Evolutionary conservation across 2,113 vertebrate genomes (phyloP).

Genomic region (Hiodon tergisus): DNA sequence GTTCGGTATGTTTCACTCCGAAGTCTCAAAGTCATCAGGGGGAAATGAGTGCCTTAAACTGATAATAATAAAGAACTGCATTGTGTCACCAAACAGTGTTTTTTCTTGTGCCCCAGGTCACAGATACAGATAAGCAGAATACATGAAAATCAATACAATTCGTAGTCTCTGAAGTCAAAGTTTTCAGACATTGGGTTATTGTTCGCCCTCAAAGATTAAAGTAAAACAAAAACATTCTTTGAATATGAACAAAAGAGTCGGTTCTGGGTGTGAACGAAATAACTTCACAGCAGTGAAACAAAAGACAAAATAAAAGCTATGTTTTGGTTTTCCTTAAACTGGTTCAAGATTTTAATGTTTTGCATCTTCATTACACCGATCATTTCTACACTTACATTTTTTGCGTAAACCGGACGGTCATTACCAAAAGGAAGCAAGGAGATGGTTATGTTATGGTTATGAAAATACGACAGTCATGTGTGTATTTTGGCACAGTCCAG

Average conservation of each 20-base stretch:
- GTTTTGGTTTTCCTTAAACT: too few species aligned
- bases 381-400: too few species aligned
- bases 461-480: slow-evolving; percentile 51
- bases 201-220: neutral
- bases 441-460: slow-evolving; percentile 44
- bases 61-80: neutral
- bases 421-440: too few species aligned
- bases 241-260: too few species aligned
- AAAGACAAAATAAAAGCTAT: too few species aligned
- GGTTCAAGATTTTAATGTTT: too few species aligned
- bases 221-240: too few species aligned
- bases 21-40: neutral
- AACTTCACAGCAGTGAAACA: too few species aligned
- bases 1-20: neutral
- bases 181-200: slow-evolving; percentile 17
- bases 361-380: too few species aligned
- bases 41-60: slow-evolving; percentile 7
- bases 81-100: slow-evolving; percentile 27
- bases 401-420: too few species aligned
- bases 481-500: slow-evolving; percentile 41
- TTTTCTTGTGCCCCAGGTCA: slow-evolving; percentile 20
- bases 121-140: slow-evolving; percentile 13
- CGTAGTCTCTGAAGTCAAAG: neutral
- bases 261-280: too few species aligned
- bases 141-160: slow-evolving; percentile 8